Percentiles rank a stretch among this genome's conserved stretches.
Evolutionary conservation across 2,797 vertebrate species (phyloP).

Genomic region (Leuciscus waleckii): DNA sequence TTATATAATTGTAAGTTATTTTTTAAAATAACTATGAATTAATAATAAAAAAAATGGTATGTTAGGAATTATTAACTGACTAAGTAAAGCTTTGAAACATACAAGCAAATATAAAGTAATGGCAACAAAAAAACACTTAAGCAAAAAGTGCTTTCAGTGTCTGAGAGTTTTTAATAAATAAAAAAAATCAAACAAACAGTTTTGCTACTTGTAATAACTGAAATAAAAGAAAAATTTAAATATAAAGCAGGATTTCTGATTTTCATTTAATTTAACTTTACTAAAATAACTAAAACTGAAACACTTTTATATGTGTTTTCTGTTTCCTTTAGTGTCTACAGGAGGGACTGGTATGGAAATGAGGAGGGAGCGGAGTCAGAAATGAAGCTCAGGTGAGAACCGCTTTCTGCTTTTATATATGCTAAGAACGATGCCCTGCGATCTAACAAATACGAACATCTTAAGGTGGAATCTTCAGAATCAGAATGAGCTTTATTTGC

Average conservation of each 20-base stretch:
- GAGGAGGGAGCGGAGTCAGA: conserved; percentile 76
- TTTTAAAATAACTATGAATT: not conserved
- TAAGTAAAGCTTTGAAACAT: not conserved
- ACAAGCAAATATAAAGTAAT: not conserved
- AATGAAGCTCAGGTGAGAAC: conserved; percentile 80
- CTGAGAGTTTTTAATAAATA: too few species aligned
- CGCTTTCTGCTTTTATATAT: not conserved
- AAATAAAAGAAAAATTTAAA: not conserved
- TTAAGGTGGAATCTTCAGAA: not conserved
- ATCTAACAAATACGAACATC: not conserved
- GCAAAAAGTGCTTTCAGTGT: too few species aligned
- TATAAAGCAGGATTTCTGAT: not conserved
- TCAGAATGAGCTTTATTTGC: too few species aligned
- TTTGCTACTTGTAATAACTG: too few species aligned
- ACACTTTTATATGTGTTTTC: conserved; percentile 50
- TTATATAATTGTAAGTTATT: not conserved
- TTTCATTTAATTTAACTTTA: too few species aligned
- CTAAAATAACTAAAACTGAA: too few species aligned
- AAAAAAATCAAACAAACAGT: too few species aligned
- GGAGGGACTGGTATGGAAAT: conserved; percentile 75
- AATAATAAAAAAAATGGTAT: not conserved
- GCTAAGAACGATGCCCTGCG: not conserved
- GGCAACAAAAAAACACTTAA: not conserved
- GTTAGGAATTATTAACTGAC: not conserved
- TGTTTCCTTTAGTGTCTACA: conserved; percentile 67